Conservation (phyloP, 2,888 invertebrate genomes). For the Elysia crispata region DNA sequence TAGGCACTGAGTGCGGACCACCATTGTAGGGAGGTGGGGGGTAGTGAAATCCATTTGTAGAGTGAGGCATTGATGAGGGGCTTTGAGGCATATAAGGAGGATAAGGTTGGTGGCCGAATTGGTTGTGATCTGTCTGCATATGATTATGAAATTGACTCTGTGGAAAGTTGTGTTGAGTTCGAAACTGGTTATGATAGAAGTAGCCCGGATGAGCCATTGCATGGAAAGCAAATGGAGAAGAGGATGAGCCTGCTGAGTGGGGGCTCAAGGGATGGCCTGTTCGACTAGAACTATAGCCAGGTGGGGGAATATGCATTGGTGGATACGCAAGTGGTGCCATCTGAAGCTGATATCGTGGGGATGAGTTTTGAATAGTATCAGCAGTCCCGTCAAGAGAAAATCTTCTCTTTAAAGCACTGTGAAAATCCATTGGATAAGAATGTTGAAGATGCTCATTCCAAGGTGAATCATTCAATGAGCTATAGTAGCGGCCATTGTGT, state of each 20-base stretch:
- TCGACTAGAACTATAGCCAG: neutral
- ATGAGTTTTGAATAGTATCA: neutral
- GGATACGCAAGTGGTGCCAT: neutral
- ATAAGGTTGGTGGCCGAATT: neutral
- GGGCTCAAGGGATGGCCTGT: neutral
- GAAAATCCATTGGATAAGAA: neutral
- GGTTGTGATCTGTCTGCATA: neutral
- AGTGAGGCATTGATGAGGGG: neutral
- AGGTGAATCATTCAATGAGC: neutral
- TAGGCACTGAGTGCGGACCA: neutral
- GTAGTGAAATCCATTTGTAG: neutral
- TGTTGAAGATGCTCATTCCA: neutral
- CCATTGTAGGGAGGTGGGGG: neutral
- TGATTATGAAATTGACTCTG: neutral
- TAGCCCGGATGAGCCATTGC: neutral
- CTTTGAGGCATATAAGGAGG: neutral
- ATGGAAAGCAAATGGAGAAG: neutral
- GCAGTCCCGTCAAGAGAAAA: neutral
- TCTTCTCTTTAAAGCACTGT: neutral
- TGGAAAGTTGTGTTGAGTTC: neutral
- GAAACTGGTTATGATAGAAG: neutral
- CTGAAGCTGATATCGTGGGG: neutral
- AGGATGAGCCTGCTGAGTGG: neutral
- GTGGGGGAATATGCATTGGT: constrained; percentile 7
- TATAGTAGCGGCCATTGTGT: neutral